Evolutionary conservation across 64 coral and sea anemone species (phyloP), one percentile per base, ranked within the genome.

Genomic region (Hydrozoanthus tunicans): DNA sequence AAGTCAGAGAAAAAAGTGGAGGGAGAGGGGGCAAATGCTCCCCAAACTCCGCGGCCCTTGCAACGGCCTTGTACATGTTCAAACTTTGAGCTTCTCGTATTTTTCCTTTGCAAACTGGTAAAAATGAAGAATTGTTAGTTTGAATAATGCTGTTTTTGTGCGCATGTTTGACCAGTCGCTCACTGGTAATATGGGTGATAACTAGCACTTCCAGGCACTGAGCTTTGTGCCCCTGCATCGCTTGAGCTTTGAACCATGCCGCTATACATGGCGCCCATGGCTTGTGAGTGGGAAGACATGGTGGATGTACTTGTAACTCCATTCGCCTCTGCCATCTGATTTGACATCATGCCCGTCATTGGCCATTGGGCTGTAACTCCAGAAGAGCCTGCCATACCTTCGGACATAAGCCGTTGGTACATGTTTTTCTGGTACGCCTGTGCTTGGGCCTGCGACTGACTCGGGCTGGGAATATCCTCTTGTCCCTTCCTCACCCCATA

Each of bases 351-450:
- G 51, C 74, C 20, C 59, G 89, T 64, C 54, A 90, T 61, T 55
- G 79, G 60, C 93, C 93, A 94, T 58, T 89, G 63, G 7, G 70
- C 80, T 7, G 88, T 0, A 24, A 94, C 77, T 32, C 89, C 90
- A 58, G 89, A 68, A 13, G 78, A 68, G 7, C 79, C 69, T 17
- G 59, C 61, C 53, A 94, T 91, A 32, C 79, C 24, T 59, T 92
- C 90, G 3, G 66, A 80, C 90, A 92, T 92, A 63, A 92, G 79
- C 20, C 81, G 90, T 60, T 81, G 90, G 65, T 92, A 92, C 68
- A 81, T 83, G 62, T 83, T 84, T 63, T 92, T 92, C 73, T 94
- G 93, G 86, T 64, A 84, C 25, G 93, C 68, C 25, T 91, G 84
- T 74, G 84, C 84, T 51, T 88, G 84, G 17, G 68, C 84, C 54